phyloP scores from a whole-genome alignment of 2,888 invertebrate genomes.

The Heliothis peltigera region DNA sequence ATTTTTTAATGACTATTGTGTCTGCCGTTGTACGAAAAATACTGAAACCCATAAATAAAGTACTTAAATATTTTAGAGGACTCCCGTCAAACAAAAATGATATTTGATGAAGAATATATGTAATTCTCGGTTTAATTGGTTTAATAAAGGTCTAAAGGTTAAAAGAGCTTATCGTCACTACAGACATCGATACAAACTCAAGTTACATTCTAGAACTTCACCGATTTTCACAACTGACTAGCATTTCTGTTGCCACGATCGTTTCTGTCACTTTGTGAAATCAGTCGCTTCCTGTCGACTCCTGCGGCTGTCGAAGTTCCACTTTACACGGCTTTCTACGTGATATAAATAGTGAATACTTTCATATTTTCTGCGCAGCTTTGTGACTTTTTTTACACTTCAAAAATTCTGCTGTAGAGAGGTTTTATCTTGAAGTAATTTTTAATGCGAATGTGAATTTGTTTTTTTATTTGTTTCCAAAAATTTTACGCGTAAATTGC shows the following conservation, averaged over 20 bases:
- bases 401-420: background rate
- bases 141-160: too few species aligned
- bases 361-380: background rate
- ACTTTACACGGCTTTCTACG: background rate
- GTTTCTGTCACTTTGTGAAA: constrained; percentile 3
- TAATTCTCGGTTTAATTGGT: too few species aligned
- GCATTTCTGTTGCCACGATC: background rate
- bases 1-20: too few species aligned
- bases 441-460: background rate
- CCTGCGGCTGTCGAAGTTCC: background rate
- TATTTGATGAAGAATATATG: too few species aligned
- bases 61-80: too few species aligned
- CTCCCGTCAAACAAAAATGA: too few species aligned
- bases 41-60: too few species aligned
- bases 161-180: too few species aligned
- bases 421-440: background rate
- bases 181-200: too few species aligned
- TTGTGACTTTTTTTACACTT: background rate
- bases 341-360: background rate
- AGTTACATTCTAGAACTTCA: background rate
- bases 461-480: too few species aligned
- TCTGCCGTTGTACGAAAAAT: too few species aligned
- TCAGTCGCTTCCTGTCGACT: background rate
- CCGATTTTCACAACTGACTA: background rate
- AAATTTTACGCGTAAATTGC: too few species aligned